Conservation (phyloP, 2,888 invertebrate genomes). For the Coenonympha arcania region DNA sequence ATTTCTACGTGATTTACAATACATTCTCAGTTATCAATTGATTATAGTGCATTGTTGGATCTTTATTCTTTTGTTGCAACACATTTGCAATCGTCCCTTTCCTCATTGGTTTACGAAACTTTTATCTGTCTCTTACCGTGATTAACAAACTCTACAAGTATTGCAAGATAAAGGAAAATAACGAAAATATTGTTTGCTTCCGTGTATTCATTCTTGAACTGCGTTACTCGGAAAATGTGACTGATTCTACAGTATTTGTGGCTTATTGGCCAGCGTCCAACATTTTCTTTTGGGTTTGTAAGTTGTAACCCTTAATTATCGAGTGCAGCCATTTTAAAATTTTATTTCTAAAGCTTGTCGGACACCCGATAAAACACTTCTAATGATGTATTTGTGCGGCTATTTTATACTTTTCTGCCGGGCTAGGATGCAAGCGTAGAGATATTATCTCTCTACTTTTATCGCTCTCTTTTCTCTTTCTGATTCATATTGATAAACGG, state of each 20-base stretch:
- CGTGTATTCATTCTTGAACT: background rate
- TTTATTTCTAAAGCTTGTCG: too few relatives aligned
- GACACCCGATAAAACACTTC: too few relatives aligned
- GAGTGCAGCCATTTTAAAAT: too few relatives aligned
- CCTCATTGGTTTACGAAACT: slow-evolving; percentile 8
- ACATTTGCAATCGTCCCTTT: background rate
- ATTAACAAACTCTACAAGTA: slow-evolving; percentile 1
- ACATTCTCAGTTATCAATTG: background rate
- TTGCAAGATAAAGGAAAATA: background rate
- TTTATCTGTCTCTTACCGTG: slow-evolving; percentile 5
- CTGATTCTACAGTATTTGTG: background rate
- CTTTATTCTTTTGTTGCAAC: background rate
- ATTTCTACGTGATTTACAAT: slow-evolving; percentile 1
- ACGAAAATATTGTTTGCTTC: background rate
- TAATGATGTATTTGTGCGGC: too few relatives aligned
- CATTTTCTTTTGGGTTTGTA: background rate
- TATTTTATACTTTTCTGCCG: too few relatives aligned
- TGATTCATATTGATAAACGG: too few relatives aligned
- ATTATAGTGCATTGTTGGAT: background rate
- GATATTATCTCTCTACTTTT: too few relatives aligned
- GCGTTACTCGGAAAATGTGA: slow-evolving; percentile 1
- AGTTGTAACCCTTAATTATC: background rate
- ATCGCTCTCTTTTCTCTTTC: too few relatives aligned
- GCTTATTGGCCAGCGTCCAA: slow-evolving; percentile 1
- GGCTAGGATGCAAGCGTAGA: too few relatives aligned